Evolutionary conservation across 2,888 invertebrate species (phyloP).

Genomic region (Trachelus troglodyta): DNA sequence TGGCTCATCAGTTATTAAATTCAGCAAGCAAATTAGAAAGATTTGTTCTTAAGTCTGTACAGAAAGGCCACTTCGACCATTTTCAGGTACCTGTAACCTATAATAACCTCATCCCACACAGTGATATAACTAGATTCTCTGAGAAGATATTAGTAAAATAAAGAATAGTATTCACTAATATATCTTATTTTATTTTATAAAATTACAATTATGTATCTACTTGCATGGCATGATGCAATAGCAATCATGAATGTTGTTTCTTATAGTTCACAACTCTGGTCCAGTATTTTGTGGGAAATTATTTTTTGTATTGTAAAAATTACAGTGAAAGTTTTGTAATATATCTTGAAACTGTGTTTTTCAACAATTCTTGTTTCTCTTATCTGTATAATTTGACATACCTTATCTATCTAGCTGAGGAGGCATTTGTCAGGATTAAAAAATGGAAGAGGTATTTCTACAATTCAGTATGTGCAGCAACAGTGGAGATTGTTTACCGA

Average conservation of each 20-base stretch:
- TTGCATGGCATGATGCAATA: background rate
- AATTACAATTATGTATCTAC: background rate
- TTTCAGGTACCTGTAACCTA: constrained; percentile 62
- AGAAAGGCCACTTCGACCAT: constrained; percentile 62
- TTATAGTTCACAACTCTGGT: background rate
- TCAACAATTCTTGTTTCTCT: background rate
- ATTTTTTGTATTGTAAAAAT: constrained; percentile 17
- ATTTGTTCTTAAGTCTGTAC: constrained; percentile 62
- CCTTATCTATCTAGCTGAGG: constrained; percentile 52
- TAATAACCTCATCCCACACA: constrained; percentile 25
- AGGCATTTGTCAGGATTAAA: constrained; percentile 59
- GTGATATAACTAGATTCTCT: constrained; percentile 32
- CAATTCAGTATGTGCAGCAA: constrained; percentile 72
- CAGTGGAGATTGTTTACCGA: constrained; percentile 77
- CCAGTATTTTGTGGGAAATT: constrained; percentile 11
- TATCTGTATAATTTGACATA: background rate
- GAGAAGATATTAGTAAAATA: background rate
- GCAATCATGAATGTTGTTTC: background rate
- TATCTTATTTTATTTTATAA: background rate
- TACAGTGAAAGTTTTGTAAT: background rate
- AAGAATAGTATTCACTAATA: background rate
- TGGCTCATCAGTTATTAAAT: constrained; percentile 75
- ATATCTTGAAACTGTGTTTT: background rate
- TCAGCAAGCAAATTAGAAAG: constrained; percentile 72
- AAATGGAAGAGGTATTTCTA: constrained; percentile 67